These are phyloP conservation scores for Blastobasis adustella DNA, from an alignment of 2,888 invertebrate species.

Conservation along the genomic window DNA sequence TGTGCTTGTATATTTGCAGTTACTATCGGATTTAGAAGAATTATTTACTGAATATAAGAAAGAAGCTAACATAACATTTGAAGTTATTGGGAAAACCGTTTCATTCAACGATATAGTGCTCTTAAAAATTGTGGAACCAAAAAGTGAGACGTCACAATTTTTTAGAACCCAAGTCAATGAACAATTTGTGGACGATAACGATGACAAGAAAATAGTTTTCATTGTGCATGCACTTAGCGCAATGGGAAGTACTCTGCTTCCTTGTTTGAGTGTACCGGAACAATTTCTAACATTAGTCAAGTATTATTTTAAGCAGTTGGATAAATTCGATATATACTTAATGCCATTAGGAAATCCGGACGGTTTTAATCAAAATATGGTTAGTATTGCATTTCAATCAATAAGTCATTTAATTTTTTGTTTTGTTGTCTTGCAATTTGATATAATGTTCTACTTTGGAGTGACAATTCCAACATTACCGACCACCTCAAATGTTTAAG, in stretches of 20 bases:
- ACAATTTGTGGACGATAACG: constrained; percentile 39
- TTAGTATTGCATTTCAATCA: no score
- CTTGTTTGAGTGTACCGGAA: constrained; percentile 15
- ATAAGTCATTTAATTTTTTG: no score
- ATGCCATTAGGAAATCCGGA: constrained; percentile 62
- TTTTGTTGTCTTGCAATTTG: no score
- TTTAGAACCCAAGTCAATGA: constrained; percentile 30
- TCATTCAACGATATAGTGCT: constrained; percentile 52
- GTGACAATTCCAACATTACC: no score
- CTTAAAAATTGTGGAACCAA: constrained; percentile 29
- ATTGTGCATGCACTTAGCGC: constrained; percentile 53
- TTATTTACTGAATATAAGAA: constrained; percentile 8
- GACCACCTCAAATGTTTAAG: no score
- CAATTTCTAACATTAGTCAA: constrained; percentile 27
- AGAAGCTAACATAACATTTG: constrained; percentile 30
- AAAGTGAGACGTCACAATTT: constrained; percentile 9
- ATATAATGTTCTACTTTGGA: no score
- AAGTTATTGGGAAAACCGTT: constrained; percentile 37
- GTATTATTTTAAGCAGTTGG: constrained; percentile 42
- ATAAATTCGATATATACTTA: constrained; percentile 56
- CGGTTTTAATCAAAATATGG: constrained; percentile 20
- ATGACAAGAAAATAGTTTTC: constrained; percentile 52
- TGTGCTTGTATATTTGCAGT: constrained; percentile 25
- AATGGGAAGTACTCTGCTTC: constrained; percentile 30
- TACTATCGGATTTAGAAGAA: constrained; percentile 25